Evolutionary conservation across 2,113 vertebrate species (phyloP).

Genomic region (Haemorhous mexicanus): DNA sequence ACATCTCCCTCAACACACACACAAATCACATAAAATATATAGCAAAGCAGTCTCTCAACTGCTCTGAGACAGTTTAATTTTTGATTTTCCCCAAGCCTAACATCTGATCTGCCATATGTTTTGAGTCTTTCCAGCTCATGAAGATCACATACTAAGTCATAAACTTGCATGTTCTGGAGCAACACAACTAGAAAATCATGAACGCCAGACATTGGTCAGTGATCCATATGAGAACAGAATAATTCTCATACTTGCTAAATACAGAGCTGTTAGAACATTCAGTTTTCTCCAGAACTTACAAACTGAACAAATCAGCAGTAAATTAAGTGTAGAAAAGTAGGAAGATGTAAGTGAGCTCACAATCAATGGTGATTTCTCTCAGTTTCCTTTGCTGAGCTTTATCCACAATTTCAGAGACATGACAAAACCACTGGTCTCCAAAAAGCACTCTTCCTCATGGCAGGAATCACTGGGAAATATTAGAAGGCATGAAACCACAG

Average conservation of each 20-base stretch:
- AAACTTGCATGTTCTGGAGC: conserved; percentile 58
- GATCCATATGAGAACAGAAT: conserved; percentile 26
- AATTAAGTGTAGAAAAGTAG: not conserved
- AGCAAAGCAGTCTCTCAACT: conserved; percentile 69
- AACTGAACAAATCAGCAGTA: not conserved
- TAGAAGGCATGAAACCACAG: not conserved
- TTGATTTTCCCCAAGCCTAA: conserved; percentile 73
- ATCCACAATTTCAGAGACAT: not conserved
- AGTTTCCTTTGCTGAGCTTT: not conserved
- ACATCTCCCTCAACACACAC: conserved; percentile 60
- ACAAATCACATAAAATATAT: conserved; percentile 75
- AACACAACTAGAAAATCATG: conserved; percentile 52
- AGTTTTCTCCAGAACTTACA: conserved; percentile 12
- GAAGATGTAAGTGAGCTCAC: not conserved
- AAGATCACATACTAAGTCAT: conserved; percentile 63
- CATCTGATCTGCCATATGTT: conserved; percentile 77
- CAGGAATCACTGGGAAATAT: not conserved
- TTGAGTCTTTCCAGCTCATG: conserved; percentile 68
- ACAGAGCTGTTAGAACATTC: conserved; percentile 18
- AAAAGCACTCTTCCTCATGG: not conserved
- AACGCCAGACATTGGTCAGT: conserved; percentile 56
- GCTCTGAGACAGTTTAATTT: conserved; percentile 75
- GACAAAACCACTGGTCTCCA: not conserved
- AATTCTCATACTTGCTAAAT: conserved; percentile 18
- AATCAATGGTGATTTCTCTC: rapidly evolving